Percentiles rank a stretch among this genome's conserved stretches.
Evolutionary conservation across 1,140 invertebrate genomes (phyloP).

Genomic region (Liolophura sinensis): DNA sequence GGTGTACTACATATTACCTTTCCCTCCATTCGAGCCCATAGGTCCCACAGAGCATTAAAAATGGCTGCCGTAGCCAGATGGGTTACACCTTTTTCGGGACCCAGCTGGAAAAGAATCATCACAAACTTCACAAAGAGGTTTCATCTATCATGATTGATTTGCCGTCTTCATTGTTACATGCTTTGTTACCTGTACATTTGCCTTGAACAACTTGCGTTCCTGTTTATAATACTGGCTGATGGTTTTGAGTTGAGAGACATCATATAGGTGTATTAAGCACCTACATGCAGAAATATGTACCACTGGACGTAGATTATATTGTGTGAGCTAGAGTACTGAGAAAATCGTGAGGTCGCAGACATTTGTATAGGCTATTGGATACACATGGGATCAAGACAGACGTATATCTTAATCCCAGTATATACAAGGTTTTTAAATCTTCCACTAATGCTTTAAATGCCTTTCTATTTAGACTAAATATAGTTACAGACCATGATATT

Average conservation of each 20-base stretch:
- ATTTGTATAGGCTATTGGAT: too few relatives aligned
- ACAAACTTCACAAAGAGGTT: conserved; percentile 1
- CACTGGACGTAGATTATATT: too few relatives aligned
- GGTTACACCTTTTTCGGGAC: conserved; percentile 88
- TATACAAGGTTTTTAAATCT: too few relatives aligned
- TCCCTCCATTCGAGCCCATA: conserved; percentile 81
- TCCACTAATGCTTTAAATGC: too few relatives aligned
- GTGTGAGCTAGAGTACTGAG: too few relatives aligned
- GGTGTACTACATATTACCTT: conserved; percentile 62
- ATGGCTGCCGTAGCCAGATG: conserved; percentile 88
- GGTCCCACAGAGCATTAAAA: conserved; percentile 88
- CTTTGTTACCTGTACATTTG: background rate
- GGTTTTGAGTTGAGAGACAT: too few relatives aligned
- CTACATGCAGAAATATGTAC: too few relatives aligned
- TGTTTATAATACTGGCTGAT: background rate
- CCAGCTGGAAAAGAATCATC: conserved; percentile 66
- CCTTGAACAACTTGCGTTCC: background rate
- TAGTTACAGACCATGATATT: background rate
- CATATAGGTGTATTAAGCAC: too few relatives aligned
- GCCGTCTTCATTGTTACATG: background rate
- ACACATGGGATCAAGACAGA: too few relatives aligned
- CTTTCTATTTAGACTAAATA: too few relatives aligned
- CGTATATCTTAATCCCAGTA: too few relatives aligned
- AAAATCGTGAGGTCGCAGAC: too few relatives aligned
- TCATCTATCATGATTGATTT: background rate